Evolutionary conservation across 2,888 invertebrate species (phyloP).

Genomic region (Operophtera brumata): DNA sequence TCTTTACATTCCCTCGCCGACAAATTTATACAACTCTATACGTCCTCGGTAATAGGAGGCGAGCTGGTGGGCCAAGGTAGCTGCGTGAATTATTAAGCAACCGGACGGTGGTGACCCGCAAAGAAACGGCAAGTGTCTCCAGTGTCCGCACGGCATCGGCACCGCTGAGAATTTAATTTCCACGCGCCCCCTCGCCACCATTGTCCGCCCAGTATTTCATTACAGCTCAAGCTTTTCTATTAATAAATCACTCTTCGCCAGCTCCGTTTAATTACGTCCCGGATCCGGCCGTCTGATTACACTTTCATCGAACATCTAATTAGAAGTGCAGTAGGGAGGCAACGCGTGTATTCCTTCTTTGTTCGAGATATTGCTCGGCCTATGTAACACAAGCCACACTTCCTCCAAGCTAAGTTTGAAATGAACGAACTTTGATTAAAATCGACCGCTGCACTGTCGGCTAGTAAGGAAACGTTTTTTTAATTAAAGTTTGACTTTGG

Average conservation of each 20-base stretch:
- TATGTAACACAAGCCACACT: conserved; percentile 59
- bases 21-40: conserved; percentile 77
- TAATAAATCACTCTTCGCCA: conserved; percentile 81
- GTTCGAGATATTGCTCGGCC: conserved; percentile 69
- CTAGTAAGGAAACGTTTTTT: conserved; percentile 32
- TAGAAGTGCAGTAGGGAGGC: conserved; percentile 71
- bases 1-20: conserved; percentile 78
- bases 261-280: conserved; percentile 79
- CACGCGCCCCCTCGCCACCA: conserved; percentile 72
- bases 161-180: conserved; percentile 78
- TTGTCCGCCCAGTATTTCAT: conserved; percentile 81
- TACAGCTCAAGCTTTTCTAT: conserved; percentile 77
- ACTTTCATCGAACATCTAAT: conserved; percentile 81
- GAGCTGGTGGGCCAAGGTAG: conserved; percentile 35
- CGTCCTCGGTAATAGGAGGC: conserved; percentile 61
- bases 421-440: conserved; percentile 75
- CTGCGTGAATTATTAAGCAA: conserved; percentile 68
- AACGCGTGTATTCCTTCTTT: conserved; percentile 69
- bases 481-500: conserved; percentile 20
- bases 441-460: conserved; percentile 54
- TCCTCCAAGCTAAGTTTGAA: conserved; percentile 62
- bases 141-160: conserved; percentile 41
- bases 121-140: conserved; percentile 65
- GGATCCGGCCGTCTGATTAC: conserved; percentile 79
- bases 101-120: conserved; percentile 51